Percentiles rank a stretch among this genome's conserved stretches.
Conservation (phyloP, 2,113 vertebrate genomes). For the Grantiella picta region DNA sequence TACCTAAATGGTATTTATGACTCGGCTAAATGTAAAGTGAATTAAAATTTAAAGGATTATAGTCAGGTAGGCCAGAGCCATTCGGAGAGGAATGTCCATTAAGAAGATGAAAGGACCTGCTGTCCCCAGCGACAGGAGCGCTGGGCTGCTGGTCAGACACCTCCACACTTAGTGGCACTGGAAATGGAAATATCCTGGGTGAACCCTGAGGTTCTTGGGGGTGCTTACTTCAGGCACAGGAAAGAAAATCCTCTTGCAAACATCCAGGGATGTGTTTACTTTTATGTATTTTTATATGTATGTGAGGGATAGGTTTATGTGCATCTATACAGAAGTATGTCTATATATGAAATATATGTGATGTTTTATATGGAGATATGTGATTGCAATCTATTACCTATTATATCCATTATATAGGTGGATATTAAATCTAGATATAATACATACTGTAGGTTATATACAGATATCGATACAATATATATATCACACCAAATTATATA, state of each 20-base stretch:
- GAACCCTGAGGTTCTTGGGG: slow-evolving; percentile 9
- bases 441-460: not conserved
- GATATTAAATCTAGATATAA: not conserved
- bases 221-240: slow-evolving; percentile 67
- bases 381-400: not conserved
- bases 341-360: fast-evolving
- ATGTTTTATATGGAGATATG: not conserved
- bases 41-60: slow-evolving; percentile 99
- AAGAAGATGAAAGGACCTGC: slow-evolving; percentile 88
- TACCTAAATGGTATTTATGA: slow-evolving; percentile 99
- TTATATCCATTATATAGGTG: too few species aligned
- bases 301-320: fast-evolving
- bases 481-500: not conserved
- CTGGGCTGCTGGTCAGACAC: slow-evolving; percentile 70
- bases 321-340: fast-evolving
- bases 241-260: slow-evolving; percentile 52
- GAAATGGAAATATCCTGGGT: slow-evolving; percentile 70
- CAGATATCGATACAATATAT: not conserved
- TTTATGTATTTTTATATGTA: not conserved
- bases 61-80: slow-evolving; percentile 94
- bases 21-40: slow-evolving; percentile 96
- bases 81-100: slow-evolving; percentile 91
- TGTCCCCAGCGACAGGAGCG: slow-evolving; percentile 77
- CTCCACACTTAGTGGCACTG: slow-evolving; percentile 69
- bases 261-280: not conserved